Conservation (phyloP, 2,888 invertebrate species). For the Zootermopsis nevadensis region DNA sequence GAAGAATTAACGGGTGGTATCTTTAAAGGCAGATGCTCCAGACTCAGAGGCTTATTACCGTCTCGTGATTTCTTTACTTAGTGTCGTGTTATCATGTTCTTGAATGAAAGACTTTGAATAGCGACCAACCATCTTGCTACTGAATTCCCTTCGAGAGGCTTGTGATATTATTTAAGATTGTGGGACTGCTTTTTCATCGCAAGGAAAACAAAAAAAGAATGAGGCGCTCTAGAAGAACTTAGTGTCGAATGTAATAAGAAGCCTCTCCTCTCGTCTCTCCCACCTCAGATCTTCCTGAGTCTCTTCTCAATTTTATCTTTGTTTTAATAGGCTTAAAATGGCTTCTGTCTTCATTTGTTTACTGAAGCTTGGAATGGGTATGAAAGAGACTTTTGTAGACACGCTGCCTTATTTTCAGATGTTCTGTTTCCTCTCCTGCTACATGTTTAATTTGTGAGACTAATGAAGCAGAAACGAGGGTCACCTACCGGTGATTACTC, state of each 20-base stretch:
- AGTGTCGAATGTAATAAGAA: not conserved
- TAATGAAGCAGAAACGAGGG: not conserved
- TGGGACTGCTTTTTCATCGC: not conserved
- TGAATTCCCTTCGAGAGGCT: not conserved
- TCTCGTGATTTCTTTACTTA: not conserved
- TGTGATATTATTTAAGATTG: not conserved
- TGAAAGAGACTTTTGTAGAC: conserved; percentile 9
- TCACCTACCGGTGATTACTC: no score
- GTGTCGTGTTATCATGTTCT: not conserved
- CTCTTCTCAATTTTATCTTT: not conserved
- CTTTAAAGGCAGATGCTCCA: not conserved
- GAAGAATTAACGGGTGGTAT: not conserved
- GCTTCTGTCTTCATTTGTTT: conserved; percentile 14
- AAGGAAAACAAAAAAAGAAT: not conserved
- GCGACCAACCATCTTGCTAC: not conserved
- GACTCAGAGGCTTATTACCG: not conserved
- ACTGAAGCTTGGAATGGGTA: conserved; percentile 8
- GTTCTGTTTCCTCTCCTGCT: not conserved
- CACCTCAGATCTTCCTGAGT: not conserved
- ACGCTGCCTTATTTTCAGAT: not conserved
- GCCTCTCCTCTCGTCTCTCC: no score
- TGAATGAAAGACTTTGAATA: conserved; percentile 10
- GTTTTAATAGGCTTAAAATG: not conserved
- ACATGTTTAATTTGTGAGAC: not conserved
- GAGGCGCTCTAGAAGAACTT: not conserved